Evolutionary conservation across 2,888 invertebrate genomes (phyloP), one percentile per base, ranked within the genome.

Genomic region (Geotrupes spiniger): DNA sequence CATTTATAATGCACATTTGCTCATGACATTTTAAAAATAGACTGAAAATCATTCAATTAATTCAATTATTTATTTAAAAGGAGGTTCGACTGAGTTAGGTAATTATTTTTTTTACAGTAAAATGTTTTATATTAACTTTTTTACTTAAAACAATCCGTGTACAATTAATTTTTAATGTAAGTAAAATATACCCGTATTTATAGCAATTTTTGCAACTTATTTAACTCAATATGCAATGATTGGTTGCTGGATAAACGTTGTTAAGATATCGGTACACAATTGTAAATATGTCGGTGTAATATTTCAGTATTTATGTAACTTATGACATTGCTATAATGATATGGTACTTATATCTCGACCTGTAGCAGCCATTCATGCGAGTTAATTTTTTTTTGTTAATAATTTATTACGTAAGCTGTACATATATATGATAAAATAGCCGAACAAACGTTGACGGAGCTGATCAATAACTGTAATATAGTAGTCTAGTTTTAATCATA

Each of bases 41-140:
- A 69, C 69, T 69, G 69, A 69, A 63, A 53, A 60, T 48, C 50
- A 50, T 45, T 63, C 59, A 59, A 59, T 54, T 64, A 59, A 61
- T 61, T 54, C 38, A 49, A 61, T 62, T 61, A 62, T 64, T 63
- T 66, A 64, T 58, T 63, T 63, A 58, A 44, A 62, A 55, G 39
- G 53, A 45, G 41, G 38, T 42, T 63, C 58, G 68, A 69, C 68
- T 69, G 68, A 69, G 64, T 64, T 65, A 45, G 38, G 28, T 33
- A 42, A 42, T 26, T 41, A 28, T 41, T 37, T 42, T 42, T 45
- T 26, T 45, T 45, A 14, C 55, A 36, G 44, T 42, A 25, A 49
- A 36, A 42, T 29, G 16, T 42, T 28, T 31, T 31, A 31, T 47
- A 41, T 42, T 36, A 44, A 28, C 12, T n/a, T 38, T 40, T 44